Percentiles rank a stretch among this genome's conserved stretches.
phyloP scores from a whole-genome alignment of 2,797 vertebrate species.

The Falco concolor region DNA sequence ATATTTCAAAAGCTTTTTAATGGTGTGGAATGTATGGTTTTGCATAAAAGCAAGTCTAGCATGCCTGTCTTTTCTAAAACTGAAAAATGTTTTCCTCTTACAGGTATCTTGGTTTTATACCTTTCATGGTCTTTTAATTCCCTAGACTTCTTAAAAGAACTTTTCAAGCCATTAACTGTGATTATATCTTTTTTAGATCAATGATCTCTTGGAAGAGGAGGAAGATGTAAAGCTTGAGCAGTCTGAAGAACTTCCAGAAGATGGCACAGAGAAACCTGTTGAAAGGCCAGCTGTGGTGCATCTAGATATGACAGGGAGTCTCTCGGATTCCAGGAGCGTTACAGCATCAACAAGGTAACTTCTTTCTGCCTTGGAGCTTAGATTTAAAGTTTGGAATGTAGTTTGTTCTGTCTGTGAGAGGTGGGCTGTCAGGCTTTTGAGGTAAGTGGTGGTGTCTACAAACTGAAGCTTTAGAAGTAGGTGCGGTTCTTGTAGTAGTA shows the following conservation, averaged over 20 bases:
- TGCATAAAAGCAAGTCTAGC: neutral
- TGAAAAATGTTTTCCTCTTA: neutral
- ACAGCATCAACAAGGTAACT: slow-evolving; percentile 76
- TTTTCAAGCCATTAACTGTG: neutral
- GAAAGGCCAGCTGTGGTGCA: slow-evolving; percentile 71
- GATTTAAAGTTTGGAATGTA: neutral
- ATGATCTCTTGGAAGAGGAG: slow-evolving; percentile 79
- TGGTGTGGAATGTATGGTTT: neutral
- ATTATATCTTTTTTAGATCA: slow-evolving; percentile 66
- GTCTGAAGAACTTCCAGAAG: slow-evolving; percentile 90
- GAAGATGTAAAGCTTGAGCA: slow-evolving; percentile 93
- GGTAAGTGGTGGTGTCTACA: neutral
- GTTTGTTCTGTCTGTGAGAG: neutral
- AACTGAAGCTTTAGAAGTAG: neutral
- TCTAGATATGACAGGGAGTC: slow-evolving; percentile 71
- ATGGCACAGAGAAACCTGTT: slow-evolving; percentile 79
- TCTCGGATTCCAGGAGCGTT: slow-evolving; percentile 71
- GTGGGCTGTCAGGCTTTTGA: neutral
- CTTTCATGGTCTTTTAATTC: neutral
- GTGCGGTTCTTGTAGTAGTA: neutral
- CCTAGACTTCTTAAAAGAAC: neutral
- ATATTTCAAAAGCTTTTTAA: neutral
- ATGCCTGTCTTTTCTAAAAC: neutral
- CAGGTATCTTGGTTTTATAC: neutral
- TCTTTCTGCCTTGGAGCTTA: neutral